Conservation (phyloP, 2,888 invertebrate species). For the Clanis bilineata region DNA sequence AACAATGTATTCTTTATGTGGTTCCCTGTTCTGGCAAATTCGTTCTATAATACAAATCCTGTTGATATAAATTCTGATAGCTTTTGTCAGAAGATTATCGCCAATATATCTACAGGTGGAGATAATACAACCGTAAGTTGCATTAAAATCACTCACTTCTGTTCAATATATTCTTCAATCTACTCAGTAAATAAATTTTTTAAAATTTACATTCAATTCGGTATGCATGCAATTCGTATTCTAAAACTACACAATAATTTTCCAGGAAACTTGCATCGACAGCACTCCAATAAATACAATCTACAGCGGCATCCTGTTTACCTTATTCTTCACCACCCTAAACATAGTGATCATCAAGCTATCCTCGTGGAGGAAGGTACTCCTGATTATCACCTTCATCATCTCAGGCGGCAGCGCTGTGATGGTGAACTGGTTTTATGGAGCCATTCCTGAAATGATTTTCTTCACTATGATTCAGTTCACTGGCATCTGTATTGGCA, state of each 20-base stretch:
- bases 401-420: conserved; percentile 76
- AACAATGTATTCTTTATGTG: conserved; percentile 76
- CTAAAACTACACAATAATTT: conserved; percentile 13
- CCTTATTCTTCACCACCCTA: conserved; percentile 77
- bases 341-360: conserved; percentile 67
- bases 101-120: not conserved
- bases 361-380: conserved; percentile 73
- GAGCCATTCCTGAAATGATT: conserved; percentile 44
- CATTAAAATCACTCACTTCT: too few relatives aligned
- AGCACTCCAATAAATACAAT: conserved; percentile 45
- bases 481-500: conserved; percentile 46
- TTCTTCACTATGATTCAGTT: conserved; percentile 51
- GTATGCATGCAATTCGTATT: not conserved
- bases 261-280: conserved; percentile 52
- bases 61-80: conserved; percentile 31
- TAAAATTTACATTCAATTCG: too few relatives aligned
- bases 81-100: conserved; percentile 50
- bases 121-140: conserved; percentile 2
- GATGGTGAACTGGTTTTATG: conserved; percentile 67
- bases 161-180: too few relatives aligned
- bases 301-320: conserved; percentile 82
- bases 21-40: conserved; percentile 78
- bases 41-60: conserved; percentile 55
- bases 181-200: too few relatives aligned
- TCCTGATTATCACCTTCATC: conserved; percentile 63